Percentiles rank a stretch among this genome's conserved stretches.
phyloP scores from a whole-genome alignment of 2,797 vertebrate species.

The Rhynchonycteris naso region DNA sequence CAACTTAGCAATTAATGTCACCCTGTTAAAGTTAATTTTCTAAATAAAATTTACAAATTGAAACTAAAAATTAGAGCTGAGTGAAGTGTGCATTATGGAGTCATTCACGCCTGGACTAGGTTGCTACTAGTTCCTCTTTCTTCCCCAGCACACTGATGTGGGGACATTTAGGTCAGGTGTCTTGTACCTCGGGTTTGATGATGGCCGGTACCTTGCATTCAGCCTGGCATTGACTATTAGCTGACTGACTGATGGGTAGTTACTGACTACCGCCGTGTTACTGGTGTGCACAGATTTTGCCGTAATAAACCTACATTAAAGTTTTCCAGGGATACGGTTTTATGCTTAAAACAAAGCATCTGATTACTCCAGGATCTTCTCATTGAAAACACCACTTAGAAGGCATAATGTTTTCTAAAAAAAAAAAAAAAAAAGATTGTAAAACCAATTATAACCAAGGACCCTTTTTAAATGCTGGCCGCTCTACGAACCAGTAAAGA shows the following conservation, averaged over 20 bases:
- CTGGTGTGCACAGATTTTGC: not conserved
- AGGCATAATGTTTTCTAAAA: not conserved
- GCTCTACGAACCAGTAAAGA: not conserved
- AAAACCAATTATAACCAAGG: not conserved
- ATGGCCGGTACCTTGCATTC: not conserved
- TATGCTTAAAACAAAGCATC: too few relatives aligned
- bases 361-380: too few relatives aligned
- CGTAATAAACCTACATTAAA: not conserved
- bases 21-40: too few relatives aligned
- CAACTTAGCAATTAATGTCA: too few relatives aligned
- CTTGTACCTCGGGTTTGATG: not conserved
- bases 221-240: not conserved
- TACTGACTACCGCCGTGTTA: not conserved
- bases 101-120: rapidly evolving
- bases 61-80: too few relatives aligned
- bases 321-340: not conserved
- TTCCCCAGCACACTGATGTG: too few relatives aligned
- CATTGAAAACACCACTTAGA: not conserved
- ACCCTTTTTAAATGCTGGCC: not conserved
- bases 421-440: not conserved
- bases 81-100: rapidly evolving
- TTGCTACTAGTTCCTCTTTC: rapidly evolving
- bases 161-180: not conserved
- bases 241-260: not conserved
- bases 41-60: too few relatives aligned